These are phyloP conservation scores for Macrobrachium rosenbergii DNA, from an alignment of 1,140 invertebrate genomes.

Conservation along the genomic window DNA sequence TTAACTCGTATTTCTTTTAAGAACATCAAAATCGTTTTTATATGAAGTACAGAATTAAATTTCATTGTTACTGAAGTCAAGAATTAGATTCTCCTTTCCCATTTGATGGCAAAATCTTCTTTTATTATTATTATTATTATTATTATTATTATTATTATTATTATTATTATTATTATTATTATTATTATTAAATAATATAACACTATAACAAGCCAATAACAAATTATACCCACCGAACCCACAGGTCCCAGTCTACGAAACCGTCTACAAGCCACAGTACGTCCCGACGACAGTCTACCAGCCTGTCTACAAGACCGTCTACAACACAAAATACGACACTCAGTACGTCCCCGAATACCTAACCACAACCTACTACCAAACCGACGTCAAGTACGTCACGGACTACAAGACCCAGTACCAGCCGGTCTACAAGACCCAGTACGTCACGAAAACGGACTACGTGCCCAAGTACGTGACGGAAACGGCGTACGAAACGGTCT, in stretches of 20 bases:
- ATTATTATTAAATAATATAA: too few species aligned
- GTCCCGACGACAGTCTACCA: slow-evolving; percentile 43
- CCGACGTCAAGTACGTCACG: slow-evolving; percentile 44
- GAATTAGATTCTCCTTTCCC: too few species aligned
- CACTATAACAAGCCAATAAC: too few species aligned
- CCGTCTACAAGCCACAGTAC: slow-evolving; percentile 13
- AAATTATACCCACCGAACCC: too few species aligned
- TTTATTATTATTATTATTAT: too few species aligned
- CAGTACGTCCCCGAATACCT: slow-evolving; percentile 44
- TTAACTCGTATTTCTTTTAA: too few species aligned
- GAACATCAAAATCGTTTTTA: too few species aligned
- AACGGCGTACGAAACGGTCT: slow-evolving; percentile 35
- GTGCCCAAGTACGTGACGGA: slow-evolving; percentile 40
- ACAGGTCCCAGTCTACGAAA: slow-evolving; percentile 35
- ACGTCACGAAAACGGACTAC: slow-evolving; percentile 38
- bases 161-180: too few species aligned
- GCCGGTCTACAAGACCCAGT: slow-evolving; percentile 46
- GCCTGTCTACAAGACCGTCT: slow-evolving; percentile 36
- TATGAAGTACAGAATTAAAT: too few species aligned
- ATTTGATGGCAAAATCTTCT: too few species aligned
- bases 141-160: too few species aligned
- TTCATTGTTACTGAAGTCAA: too few species aligned
- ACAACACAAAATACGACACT: slow-evolving; percentile 39
- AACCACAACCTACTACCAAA: slow-evolving; percentile 36
- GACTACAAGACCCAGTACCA: slow-evolving; percentile 38